Evolutionary conservation across 2,888 invertebrate species (phyloP).

Genomic region (Ariolimax columbianus): DNA sequence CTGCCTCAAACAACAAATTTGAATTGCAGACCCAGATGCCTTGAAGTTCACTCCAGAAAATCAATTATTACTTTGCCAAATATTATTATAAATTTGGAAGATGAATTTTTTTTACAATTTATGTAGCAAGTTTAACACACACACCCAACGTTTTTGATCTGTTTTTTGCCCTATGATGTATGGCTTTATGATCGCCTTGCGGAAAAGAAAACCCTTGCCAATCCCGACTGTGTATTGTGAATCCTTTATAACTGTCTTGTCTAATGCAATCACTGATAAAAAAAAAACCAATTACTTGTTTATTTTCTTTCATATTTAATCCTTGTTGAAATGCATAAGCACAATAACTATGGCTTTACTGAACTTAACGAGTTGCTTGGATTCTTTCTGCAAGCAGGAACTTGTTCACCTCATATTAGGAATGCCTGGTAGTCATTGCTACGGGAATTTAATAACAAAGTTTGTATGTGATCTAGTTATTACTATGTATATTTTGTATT

Average conservation of each 20-base stretch:
- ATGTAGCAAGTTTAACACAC: neutral
- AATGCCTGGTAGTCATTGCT: neutral
- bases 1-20: too few species aligned
- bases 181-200: neutral
- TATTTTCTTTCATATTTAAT: conserved; percentile 12
- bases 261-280: conserved; percentile 21
- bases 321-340: conserved; percentile 15
- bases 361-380: conserved; percentile 2
- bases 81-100: too few species aligned
- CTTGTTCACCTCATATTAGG: neutral
- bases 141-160: neutral
- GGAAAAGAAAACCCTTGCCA: neutral
- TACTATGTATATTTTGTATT: neutral
- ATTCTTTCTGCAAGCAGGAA: neutral
- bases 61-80: too few species aligned
- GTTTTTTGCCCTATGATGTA: neutral
- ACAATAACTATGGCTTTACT: conserved; percentile 23
- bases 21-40: too few species aligned
- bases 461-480: neutral
- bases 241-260: neutral
- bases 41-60: too few species aligned
- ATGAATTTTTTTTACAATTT: neutral
- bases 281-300: neutral
- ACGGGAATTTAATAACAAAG: neutral
- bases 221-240: neutral